These are phyloP conservation scores for Podiceps cristatus DNA, from an alignment of 2,113 vertebrate genomes.

Conservation along the genomic window DNA sequence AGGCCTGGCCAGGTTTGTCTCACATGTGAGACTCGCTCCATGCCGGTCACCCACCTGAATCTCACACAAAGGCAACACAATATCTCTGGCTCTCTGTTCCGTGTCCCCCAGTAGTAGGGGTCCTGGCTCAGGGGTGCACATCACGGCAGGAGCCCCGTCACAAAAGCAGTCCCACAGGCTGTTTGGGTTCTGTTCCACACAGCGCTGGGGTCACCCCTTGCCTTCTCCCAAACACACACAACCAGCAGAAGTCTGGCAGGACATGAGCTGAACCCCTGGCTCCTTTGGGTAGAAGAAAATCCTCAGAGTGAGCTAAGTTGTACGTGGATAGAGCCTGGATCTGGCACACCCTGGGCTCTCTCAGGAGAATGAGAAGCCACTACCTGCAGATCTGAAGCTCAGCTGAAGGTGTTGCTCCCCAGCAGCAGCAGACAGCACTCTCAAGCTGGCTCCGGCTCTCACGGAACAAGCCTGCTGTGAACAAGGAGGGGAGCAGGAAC, in stretches of 20 bases:
- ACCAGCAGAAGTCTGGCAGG: neutral
- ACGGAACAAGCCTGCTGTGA: neutral
- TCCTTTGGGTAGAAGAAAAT: neutral
- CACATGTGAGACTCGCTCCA: rapidly evolving
- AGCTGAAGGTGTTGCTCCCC: neutral
- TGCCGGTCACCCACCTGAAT: rapidly evolving
- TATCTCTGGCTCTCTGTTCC: neutral
- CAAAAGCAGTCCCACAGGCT: neutral
- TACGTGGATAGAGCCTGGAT: neutral
- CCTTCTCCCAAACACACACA: rapidly evolving
- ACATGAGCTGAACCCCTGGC: rapidly evolving
- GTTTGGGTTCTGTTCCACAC: neutral
- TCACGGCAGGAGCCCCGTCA: neutral
- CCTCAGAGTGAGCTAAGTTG: neutral
- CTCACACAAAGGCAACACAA: neutral
- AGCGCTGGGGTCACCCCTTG: neutral
- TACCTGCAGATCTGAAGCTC: neutral
- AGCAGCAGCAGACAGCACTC: neutral
- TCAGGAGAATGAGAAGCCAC: neutral
- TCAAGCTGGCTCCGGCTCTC: neutral
- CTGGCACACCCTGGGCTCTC: neutral
- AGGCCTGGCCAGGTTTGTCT: neutral
- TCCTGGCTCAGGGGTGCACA: rapidly evolving
- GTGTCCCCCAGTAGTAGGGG: rapidly evolving
- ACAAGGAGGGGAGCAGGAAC: neutral